phyloP scores from a whole-genome alignment of 2,113 vertebrate genomes.

The Elephantulus edwardii region DNA sequence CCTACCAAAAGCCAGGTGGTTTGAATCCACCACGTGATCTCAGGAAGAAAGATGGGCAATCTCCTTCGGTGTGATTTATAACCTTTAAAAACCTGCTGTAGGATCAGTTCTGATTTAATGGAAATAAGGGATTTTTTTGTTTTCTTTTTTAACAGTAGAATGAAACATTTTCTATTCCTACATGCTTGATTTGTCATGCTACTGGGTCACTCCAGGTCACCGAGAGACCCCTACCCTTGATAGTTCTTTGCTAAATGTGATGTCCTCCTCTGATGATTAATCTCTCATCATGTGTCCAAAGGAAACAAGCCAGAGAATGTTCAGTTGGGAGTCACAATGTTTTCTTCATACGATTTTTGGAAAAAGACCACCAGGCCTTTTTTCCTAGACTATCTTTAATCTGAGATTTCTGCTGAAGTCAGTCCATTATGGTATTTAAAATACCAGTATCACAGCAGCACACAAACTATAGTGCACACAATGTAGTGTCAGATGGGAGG shows the following conservation, averaged over 20 bases:
- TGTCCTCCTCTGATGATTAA: neutral
- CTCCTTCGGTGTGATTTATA: no score
- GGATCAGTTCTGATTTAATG: no score
- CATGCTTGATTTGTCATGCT: neutral
- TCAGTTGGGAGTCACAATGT: neutral
- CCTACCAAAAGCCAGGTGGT: no score
- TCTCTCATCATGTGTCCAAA: neutral
- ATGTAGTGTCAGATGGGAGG: accelerated
- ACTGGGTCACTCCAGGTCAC: neutral
- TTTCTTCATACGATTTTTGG: neutral
- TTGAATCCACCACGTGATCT: no score
- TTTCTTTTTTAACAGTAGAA: no score
- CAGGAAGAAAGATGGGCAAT: no score
- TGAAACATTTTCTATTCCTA: neutral
- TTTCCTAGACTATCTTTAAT: neutral
- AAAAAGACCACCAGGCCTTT: neutral
- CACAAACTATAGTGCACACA: neutral
- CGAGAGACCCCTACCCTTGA: neutral
- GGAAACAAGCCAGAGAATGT: neutral
- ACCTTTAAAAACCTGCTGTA: no score
- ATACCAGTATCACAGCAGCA: neutral
- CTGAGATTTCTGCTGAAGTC: neutral
- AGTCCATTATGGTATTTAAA: neutral
- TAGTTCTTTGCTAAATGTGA: neutral
- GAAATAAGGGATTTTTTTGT: no score